phyloP scores from a whole-genome alignment of 30 jellyfish, hydroid and myxozoan species.

The Cassiopea andromeda region DNA sequence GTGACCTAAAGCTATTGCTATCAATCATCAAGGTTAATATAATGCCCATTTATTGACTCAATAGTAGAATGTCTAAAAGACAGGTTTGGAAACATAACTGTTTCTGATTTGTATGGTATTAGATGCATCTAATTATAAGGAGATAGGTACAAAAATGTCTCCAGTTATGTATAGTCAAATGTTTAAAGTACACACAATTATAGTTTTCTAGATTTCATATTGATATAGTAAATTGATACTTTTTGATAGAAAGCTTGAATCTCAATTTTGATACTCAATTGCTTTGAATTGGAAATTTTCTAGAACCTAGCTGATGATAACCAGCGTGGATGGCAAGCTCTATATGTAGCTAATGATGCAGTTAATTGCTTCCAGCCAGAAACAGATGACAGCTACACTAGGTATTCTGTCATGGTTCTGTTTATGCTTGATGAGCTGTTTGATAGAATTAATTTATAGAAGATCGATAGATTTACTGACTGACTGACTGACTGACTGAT shows the following conservation, averaged over 20 bases:
- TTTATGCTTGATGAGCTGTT: background rate
- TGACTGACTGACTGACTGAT: background rate
- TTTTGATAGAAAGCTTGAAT: no score
- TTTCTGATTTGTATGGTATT: no score
- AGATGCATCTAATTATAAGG: no score
- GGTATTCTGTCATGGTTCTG: conserved; percentile 16
- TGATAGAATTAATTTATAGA: background rate
- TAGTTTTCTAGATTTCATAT: no score
- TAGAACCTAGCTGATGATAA: conserved; percentile 74
- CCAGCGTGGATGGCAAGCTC: conserved; percentile 78
- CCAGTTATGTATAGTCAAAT: no score
- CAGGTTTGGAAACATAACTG: no score
- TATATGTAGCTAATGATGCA: conserved; percentile 86
- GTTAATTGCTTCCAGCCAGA: conserved; percentile 91
- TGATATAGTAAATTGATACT: no score
- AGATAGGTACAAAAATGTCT: no score
- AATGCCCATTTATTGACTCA: background rate
- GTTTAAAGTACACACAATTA: no score
- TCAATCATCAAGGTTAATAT: conserved; percentile 77
- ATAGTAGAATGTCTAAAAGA: no score
- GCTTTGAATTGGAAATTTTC: background rate
- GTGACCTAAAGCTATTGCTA: conserved; percentile 76
- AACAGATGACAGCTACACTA: conserved; percentile 53
- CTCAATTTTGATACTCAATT: background rate
- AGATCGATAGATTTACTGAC: background rate